Percentiles rank a stretch among this genome's conserved stretches.
These are phyloP conservation scores for Condylura cristata DNA, from an alignment of 2,113 vertebrate species.

Conservation along the genomic window DNA sequence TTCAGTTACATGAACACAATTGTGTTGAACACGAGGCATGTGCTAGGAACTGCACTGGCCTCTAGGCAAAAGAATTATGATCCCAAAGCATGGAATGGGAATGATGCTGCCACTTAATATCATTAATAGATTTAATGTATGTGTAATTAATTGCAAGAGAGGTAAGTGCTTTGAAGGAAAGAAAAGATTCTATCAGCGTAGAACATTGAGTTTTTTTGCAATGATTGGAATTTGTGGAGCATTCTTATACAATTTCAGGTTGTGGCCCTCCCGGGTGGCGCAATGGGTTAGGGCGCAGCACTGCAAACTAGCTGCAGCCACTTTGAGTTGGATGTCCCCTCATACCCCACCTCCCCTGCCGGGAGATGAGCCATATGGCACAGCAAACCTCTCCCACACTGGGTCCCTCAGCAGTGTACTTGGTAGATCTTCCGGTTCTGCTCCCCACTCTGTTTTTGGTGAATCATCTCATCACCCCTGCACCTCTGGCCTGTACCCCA, in stretches of 20 bases:
- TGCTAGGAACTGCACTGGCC: neutral
- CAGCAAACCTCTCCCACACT: too few species aligned
- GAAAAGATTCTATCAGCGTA: neutral
- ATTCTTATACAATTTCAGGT: neutral
- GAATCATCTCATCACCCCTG: too few species aligned
- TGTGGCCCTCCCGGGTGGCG: too few species aligned
- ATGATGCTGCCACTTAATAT: neutral
- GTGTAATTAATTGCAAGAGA: neutral
- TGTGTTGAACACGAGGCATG: neutral
- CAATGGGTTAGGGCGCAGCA: too few species aligned
- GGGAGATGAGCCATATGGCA: too few species aligned
- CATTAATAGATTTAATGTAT: neutral
- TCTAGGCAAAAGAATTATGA: neutral
- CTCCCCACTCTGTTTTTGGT: too few species aligned
- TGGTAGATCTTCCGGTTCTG: too few species aligned
- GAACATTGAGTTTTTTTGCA: neutral
- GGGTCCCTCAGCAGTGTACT: too few species aligned
- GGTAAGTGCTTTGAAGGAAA: neutral
- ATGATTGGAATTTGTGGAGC: neutral
- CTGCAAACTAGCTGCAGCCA: too few species aligned
- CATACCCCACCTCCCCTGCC: too few species aligned
- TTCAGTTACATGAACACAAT: neutral
- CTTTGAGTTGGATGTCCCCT: too few species aligned
- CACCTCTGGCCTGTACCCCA: too few species aligned
- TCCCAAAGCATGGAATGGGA: neutral